Percentiles rank a stretch among this genome's conserved stretches.
These are phyloP conservation scores for Apocheima hispidaria DNA, from an alignment of 2,888 invertebrate species.

Conservation along the genomic window DNA sequence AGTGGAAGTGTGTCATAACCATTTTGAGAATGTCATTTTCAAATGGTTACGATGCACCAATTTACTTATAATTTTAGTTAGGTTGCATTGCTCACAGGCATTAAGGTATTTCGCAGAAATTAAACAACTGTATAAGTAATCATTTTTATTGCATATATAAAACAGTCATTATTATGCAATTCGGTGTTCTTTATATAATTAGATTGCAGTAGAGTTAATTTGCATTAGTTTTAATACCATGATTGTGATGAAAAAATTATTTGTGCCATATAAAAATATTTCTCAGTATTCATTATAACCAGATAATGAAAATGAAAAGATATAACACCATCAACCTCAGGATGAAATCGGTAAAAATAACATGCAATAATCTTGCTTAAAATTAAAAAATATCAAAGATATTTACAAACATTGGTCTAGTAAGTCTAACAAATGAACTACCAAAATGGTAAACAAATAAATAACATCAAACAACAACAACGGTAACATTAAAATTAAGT, in stretches of 20 bases:
- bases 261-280: conserved; percentile 66
- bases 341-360: conserved; percentile 58
- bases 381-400: conserved; percentile 65
- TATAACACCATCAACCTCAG: conserved; percentile 67
- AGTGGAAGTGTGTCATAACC: no score
- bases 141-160: conserved; percentile 59
- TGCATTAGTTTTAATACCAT: no score
- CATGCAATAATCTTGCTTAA: conserved; percentile 67
- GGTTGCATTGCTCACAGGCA: no score
- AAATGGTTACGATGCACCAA: no score
- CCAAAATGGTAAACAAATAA: conserved; percentile 74
- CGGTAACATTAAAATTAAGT: conserved; percentile 78
- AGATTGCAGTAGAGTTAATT: conserved; percentile 52
- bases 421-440: conserved; percentile 66
- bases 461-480: conserved; percentile 80
- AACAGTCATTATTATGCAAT: conserved; percentile 52
- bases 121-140: conserved; percentile 20
- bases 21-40: no score
- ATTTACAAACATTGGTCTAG: conserved; percentile 72
- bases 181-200: conserved; percentile 65
- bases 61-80: no score
- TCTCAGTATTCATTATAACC: conserved; percentile 79
- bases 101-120: no score
- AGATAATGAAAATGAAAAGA: conserved; percentile 79
- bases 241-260: conserved; percentile 74